Base-by-base conservation (phyloP, 1,140 invertebrate genomes). In the Lepeophtheirus salmonis region DNA sequence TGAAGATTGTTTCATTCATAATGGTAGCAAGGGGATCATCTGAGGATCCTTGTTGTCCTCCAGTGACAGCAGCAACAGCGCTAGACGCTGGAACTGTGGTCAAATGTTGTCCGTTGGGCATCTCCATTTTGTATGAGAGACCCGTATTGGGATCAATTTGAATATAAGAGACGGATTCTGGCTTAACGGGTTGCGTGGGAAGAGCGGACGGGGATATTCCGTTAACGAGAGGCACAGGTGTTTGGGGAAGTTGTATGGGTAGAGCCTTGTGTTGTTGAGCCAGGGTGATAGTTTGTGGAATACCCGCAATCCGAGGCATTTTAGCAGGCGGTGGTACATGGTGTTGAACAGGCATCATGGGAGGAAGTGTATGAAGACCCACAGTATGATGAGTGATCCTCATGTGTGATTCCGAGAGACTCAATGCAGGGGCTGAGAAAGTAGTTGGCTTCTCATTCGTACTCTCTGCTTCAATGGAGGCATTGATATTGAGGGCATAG, bases 1-100 rank as follows among this genome's bases (percentile, higher is more conserved):
- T 57, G 24, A 61, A 61, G n/a, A 61, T 61, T 13, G 59, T 61
- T 18, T 61, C 48, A 41, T 61, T 61, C 59, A 61, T 61, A 50
- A 61, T 61, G 14, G 59, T 48, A 30, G 59, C 59, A 10, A 61
- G 24, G 23, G 59, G 59, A 26, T 61, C 59, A 25, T 52, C 24
- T 10, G 23, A 41, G 6, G 30, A 41, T 6, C 30, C 30, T 41
- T 41, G 30, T n/a, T 41, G 30, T 41, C 30, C 30, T 41, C 30
- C 30, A 6, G 30, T 41, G 30, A 41, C 30, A n/a, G 30, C 30
- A n/a, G 30, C 30, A 6, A 41, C 30, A n/a, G 30, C 30, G n/a
- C 6, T 10, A 41, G 30, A 41, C 6, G n/a, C 30, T n/a, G 30
- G 30, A 6, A 41, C 30, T 10, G 30, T 41, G 30, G 30, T 41